Percentiles rank a stretch among this genome's conserved stretches.
phyloP scores from a whole-genome alignment of 1,140 invertebrate species.

The Ruditapes philippinarum region DNA sequence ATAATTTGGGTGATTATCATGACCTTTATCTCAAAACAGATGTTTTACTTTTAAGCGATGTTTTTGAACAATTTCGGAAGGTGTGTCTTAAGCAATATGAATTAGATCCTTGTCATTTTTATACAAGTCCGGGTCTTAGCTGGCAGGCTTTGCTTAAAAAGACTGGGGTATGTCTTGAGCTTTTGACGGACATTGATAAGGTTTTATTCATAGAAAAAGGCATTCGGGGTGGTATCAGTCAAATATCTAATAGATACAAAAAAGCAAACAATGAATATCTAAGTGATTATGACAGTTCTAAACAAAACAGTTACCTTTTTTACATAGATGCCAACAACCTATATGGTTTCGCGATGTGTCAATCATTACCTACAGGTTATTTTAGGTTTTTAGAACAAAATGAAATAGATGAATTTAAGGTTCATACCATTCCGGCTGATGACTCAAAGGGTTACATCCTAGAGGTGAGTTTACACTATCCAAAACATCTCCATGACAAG shows the following conservation, averaged over 20 bases:
- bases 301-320: constrained; percentile 17
- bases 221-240: constrained; percentile 65
- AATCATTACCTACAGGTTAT: constrained; percentile 56
- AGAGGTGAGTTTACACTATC: constrained; percentile 86
- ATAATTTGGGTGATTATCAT: constrained; percentile 61
- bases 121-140: constrained; percentile 69
- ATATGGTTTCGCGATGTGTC: constrained; percentile 67
- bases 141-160: constrained; percentile 73
- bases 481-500: constrained; percentile 86
- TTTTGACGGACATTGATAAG: constrained; percentile 64
- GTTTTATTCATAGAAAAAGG: constrained; percentile 64
- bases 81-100: constrained; percentile 29
- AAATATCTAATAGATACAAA: constrained; percentile 59
- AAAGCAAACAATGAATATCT: constrained; percentile 63
- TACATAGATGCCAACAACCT: constrained; percentile 76
- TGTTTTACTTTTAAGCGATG: constrained; percentile 62
- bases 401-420: constrained; percentile 82
- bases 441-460: constrained; percentile 87
- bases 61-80: constrained; percentile 63
- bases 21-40: constrained; percentile 68
- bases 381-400: constrained; percentile 84
- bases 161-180: constrained; percentile 54
- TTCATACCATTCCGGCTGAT: constrained; percentile 81
- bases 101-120: constrained; percentile 54
- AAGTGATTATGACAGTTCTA: constrained; percentile 7